Base-by-base conservation (phyloP, 2,888 invertebrate genomes). In the Plebejus melissa region DNA sequence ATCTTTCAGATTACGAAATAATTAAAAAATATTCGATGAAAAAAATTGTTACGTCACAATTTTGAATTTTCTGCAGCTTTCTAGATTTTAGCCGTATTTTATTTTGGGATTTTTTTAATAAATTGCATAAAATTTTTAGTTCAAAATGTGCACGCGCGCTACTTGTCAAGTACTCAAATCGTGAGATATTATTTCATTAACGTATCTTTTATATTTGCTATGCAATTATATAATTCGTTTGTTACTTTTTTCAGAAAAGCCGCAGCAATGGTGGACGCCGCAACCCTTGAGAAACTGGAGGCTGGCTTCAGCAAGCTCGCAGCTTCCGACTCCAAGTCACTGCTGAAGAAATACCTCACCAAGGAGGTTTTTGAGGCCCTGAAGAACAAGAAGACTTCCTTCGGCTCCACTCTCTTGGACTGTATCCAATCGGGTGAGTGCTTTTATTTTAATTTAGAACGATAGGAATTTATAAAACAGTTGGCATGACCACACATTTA, bases 281-380 rank as follows among this genome's bases (percentile, higher is more conserved):
- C 96, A 91, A 96, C 97, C 87, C 93, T 97, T 88, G 97, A 98
- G 90, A 98, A 98, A 94, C 94, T 98, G 94, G 98, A 98, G 94
- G 96, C 97, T 90, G 98, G 97, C 85, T 98, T 95, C 94, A 95
- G 96, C 95, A 98, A 98, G 94, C 95, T 98, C 86, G 95, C 95
- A 84, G 96, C 95, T 83, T 97, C 98, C 79, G 97, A 98, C 94
- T 98, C 98, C 90, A 98, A 98, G 94, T 99, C 98, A 78, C 95
- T 99, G 92, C 94, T 99, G 94, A 99, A 99, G 95, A 99, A 99
- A 93, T 97, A 97, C 94, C 96, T 98, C 84, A 97, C 98, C 89
- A 96, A 96, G 94, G 98, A 98, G 86, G 94, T 98, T 78, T 98
- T 98, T 91, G 98, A 99, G 86, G 96, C 95, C 85, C 95, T 98